Percentiles rank a stretch among this genome's conserved stretches.
phyloP scores from a whole-genome alignment of 2,113 vertebrate species.

The Trichomycterus rosablanca region DNA sequence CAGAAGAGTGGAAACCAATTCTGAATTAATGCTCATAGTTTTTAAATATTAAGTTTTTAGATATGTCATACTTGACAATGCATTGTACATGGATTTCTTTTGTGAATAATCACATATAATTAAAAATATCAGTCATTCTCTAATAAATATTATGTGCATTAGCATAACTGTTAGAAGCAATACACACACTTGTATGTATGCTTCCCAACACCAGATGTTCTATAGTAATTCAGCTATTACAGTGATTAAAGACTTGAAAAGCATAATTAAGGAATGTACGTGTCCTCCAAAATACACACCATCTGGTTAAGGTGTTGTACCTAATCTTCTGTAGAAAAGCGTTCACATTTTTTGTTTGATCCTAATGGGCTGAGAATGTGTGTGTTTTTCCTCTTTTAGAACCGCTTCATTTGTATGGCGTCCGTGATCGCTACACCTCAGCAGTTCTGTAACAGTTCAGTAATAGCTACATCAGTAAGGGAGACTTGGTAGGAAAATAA shows the following conservation, averaged over 20 bases:
- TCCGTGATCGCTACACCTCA: constrained; percentile 20
- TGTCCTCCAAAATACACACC: constrained; percentile 46
- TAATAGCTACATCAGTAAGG: no score
- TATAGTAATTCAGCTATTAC: constrained; percentile 14
- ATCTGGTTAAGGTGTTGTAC: constrained; percentile 46
- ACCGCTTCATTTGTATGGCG: constrained; percentile 27
- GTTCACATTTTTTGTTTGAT: constrained; percentile 45
- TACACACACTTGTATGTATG: background rate
- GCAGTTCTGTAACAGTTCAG: no score
- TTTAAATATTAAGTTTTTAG: no score
- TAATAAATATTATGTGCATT: no score
- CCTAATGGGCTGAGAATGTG: constrained; percentile 38
- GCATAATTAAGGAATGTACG: constrained; percentile 31
- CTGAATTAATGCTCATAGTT: no score
- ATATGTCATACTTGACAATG: no score
- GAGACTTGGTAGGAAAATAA: no score
- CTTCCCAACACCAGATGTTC: constrained; percentile 22
- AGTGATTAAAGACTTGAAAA: constrained; percentile 29
- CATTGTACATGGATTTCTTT: no score
- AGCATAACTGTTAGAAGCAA: no score
- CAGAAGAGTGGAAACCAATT: no score
- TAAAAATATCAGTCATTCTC: no score
- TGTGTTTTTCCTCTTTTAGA: constrained; percentile 9
- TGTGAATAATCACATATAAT: no score
- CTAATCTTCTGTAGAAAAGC: constrained; percentile 51